These are phyloP conservation scores for Aphelinus atriplicis DNA, from an alignment of 1,140 invertebrate genomes.

Conservation along the genomic window DNA sequence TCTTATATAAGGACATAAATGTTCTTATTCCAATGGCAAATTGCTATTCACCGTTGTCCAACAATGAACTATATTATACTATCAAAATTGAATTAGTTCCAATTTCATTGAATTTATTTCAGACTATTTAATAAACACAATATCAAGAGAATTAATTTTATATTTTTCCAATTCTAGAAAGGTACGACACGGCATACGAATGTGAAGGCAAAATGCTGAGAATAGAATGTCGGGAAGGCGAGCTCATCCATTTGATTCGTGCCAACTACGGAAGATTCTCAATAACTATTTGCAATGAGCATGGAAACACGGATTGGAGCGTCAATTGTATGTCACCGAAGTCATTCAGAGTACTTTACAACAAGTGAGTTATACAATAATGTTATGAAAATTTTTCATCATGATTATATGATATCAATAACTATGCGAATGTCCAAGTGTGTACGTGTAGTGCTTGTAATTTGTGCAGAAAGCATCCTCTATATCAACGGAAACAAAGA, in stretches of 20 bases:
- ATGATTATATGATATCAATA: no score
- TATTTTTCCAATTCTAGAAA: constrained; percentile 67
- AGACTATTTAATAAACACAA: neutral
- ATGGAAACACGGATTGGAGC: constrained; percentile 96
- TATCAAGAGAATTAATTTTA: constrained; percentile 13
- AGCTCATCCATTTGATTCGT: constrained; percentile 89
- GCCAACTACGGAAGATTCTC: constrained; percentile 96
- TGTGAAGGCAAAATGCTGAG: constrained; percentile 91
- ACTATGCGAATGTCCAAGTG: no score
- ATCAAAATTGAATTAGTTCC: no score
- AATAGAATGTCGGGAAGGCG: constrained; percentile 87
- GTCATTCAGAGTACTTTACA: constrained; percentile 81
- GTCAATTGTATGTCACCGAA: constrained; percentile 93
- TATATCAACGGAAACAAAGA: no score
- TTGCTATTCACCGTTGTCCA: no score
- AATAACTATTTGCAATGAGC: constrained; percentile 95
- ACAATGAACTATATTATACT: no score
- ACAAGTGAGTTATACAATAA: constrained; percentile 70
- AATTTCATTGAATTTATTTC: no score
- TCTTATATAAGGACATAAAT: no score
- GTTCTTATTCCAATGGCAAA: no score
- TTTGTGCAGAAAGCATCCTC: no score
- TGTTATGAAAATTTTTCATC: neutral
- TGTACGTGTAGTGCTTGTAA: no score
- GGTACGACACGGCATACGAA: constrained; percentile 91